Evolutionary conservation across 2,113 vertebrate species (phyloP).

Genomic region (Dipodomys ordii): DNA sequence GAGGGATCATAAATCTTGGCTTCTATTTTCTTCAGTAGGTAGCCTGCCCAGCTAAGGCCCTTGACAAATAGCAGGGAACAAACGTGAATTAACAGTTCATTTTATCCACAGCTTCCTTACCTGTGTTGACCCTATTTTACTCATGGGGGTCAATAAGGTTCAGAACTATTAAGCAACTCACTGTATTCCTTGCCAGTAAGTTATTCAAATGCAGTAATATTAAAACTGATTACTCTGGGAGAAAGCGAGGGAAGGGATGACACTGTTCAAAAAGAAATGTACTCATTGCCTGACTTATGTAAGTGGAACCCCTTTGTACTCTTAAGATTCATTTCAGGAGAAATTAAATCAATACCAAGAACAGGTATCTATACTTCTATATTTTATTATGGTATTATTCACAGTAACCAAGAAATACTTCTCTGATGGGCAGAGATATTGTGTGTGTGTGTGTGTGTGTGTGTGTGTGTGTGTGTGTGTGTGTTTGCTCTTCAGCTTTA

Average conservation of each 20-base stretch:
- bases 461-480: no score
- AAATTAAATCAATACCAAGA: no score
- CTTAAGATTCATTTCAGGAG: no score
- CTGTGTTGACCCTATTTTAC: background rate
- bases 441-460: no score
- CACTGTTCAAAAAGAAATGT: no score
- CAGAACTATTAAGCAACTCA: background rate
- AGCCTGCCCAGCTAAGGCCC: background rate
- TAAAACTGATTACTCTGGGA: background rate
- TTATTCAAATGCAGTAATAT: slow-evolving; percentile 7
- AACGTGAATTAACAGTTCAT: background rate
- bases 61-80: background rate
- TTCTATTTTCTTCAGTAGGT: background rate
- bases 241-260: background rate
- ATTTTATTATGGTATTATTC: no score
- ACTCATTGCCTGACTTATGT: no score
- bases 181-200: background rate
- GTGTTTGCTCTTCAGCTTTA: no score
- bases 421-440: no score
- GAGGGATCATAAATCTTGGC: background rate
- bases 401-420: no score
- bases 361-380: no score
- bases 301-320: no score
- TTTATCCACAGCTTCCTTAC: background rate
- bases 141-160: background rate